phyloP scores from a whole-genome alignment of 2,888 invertebrate genomes.

The Drosophila hamatofila region DNA sequence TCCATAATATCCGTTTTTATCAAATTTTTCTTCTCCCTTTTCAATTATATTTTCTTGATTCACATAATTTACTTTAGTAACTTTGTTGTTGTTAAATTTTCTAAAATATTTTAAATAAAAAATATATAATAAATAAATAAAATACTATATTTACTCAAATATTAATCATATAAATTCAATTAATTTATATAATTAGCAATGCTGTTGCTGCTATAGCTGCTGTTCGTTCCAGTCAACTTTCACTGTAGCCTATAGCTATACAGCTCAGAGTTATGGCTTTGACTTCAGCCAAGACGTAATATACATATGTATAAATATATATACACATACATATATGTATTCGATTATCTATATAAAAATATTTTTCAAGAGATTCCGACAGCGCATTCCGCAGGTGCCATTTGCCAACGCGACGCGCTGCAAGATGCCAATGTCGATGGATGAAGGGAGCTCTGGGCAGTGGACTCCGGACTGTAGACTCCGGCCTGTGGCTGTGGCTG shows the following conservation, averaged over 20 bases:
- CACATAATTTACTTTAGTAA: too few species aligned
- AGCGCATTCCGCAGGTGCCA: slow-evolving; percentile 78
- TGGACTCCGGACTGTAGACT: not conserved
- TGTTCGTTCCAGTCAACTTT: not conserved
- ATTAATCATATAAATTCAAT: too few species aligned
- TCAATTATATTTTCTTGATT: too few species aligned
- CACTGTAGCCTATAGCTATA: slow-evolving; percentile 1
- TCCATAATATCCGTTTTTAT: too few species aligned
- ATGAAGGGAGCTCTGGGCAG: slow-evolving; percentile 20
- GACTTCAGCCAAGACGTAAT: slow-evolving; percentile 9
- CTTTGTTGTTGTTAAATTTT: too few species aligned
- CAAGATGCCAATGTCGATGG: slow-evolving; percentile 40
- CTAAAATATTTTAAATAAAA: too few species aligned
- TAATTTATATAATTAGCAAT: too few species aligned
- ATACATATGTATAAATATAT: slow-evolving; percentile 5
- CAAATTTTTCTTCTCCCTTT: too few species aligned
- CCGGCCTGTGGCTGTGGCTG: too few species aligned
- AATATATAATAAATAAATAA: too few species aligned
- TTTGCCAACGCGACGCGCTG: slow-evolving; percentile 34
- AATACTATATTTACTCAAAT: too few species aligned
- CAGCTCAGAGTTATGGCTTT: slow-evolving; percentile 61
- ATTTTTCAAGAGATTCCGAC: slow-evolving; percentile 79
- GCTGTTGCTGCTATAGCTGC: not conserved
- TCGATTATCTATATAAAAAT: slow-evolving; percentile 61
- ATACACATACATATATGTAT: slow-evolving; percentile 30